Percentiles rank a stretch among this genome's conserved stretches.
phyloP scores from a whole-genome alignment of 2,113 vertebrate genomes.

The Antechinus flavipes region DNA sequence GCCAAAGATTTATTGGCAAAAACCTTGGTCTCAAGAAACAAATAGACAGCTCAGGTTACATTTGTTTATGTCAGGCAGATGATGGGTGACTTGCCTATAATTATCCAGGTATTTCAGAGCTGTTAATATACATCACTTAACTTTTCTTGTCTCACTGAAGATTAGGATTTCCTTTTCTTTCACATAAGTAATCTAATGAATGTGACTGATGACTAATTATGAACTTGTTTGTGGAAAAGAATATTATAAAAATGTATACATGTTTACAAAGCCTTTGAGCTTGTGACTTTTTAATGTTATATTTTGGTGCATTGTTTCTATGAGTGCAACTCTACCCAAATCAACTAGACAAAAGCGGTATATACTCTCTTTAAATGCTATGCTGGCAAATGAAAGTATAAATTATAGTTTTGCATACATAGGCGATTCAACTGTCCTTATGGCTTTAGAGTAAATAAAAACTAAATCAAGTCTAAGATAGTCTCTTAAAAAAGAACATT shows the following conservation, averaged over 20 bases:
- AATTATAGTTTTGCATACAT: slow-evolving; percentile 28
- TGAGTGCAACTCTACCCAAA: neutral
- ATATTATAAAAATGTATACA: neutral
- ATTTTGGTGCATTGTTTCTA: slow-evolving; percentile 19
- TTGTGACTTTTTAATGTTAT: neutral
- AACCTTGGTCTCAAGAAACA: slow-evolving; percentile 3
- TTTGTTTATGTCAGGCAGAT: slow-evolving; percentile 29
- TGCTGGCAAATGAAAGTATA: slow-evolving; percentile 29
- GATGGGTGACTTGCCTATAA: neutral
- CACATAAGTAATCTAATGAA: neutral
- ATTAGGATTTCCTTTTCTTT: neutral
- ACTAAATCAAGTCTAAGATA: slow-evolving; percentile 37
- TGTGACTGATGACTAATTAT: neutral
- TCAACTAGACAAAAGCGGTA: neutral
- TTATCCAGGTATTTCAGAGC: neutral
- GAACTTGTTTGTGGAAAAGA: neutral
- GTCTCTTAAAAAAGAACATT: slow-evolving; percentile 37
- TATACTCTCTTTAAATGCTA: slow-evolving; percentile 9
- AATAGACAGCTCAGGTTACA: neutral
- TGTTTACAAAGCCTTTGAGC: neutral
- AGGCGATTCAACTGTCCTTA: slow-evolving; percentile 1
- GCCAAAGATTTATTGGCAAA: slow-evolving; percentile 37
- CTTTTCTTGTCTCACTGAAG: neutral
- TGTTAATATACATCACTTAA: neutral
- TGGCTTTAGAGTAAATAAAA: slow-evolving; percentile 25